Evolutionary conservation across 2,113 vertebrate species (phyloP).

Genomic region (Bettongia penicillata): DNA sequence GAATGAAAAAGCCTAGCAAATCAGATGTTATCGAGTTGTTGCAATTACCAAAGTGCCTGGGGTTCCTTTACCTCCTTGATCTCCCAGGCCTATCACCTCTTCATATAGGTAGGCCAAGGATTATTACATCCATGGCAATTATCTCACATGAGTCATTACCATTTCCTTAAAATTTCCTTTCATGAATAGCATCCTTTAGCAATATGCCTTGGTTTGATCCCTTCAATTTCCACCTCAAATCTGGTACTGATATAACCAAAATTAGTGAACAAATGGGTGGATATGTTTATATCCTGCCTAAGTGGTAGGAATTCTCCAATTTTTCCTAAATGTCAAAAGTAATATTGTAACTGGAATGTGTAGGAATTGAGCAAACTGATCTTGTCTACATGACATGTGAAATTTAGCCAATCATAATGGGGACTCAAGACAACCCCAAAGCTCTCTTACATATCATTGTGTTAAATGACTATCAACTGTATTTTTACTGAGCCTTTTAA

Average conservation of each 20-base stretch:
- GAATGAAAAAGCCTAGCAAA: neutral
- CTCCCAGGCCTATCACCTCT: neutral
- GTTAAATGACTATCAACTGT: slow-evolving; percentile 36
- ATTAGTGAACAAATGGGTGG: slow-evolving; percentile 1
- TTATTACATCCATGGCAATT: neutral
- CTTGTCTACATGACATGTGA: neutral
- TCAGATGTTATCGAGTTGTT: neutral
- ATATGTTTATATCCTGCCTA: slow-evolving; percentile 10
- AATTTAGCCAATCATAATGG: slow-evolving; percentile 34
- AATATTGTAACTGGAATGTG: neutral
- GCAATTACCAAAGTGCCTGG: neutral
- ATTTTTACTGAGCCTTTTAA: slow-evolving; percentile 41
- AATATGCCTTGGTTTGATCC: neutral
- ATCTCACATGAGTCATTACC: neutral
- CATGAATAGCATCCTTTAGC: neutral
- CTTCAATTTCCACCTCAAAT: slow-evolving; percentile 27
- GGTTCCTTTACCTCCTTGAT: neutral
- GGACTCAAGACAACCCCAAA: neutral
- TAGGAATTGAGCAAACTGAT: slow-evolving; percentile 36
- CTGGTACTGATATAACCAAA: neutral
- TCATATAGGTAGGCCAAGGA: neutral
- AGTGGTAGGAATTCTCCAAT: neutral
- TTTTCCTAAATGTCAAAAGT: slow-evolving; percentile 10
- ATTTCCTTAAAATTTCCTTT: slow-evolving; percentile 10
- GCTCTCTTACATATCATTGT: neutral